Percentiles rank a stretch among this genome's conserved stretches.
Evolutionary conservation across 92 coral and sea anemone species (phyloP).

Genomic region (Zoanthus sansibaricus): DNA sequence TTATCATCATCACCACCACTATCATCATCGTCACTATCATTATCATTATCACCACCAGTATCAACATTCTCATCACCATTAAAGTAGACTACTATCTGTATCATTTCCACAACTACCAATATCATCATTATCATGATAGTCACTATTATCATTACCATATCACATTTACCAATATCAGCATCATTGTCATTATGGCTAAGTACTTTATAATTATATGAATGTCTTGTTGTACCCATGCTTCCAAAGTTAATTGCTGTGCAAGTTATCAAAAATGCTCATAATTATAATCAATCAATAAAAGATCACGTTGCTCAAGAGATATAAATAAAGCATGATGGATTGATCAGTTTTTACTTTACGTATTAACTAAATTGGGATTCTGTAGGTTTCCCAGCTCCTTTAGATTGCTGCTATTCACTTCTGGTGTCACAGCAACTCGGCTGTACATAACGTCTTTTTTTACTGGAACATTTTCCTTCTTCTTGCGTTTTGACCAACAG

Average conservation of each 20-base stretch:
- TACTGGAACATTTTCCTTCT: conserved; percentile 47
- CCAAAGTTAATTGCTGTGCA: too few relatives aligned
- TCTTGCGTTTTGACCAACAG: conserved; percentile 76
- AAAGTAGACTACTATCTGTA: not conserved
- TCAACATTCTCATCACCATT: not conserved
- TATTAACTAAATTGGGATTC: conserved; percentile 11
- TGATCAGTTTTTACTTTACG: not conserved
- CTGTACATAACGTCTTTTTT: conserved; percentile 59
- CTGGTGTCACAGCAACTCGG: conserved; percentile 66
- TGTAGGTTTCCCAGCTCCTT: conserved; percentile 65
- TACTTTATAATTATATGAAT: too few relatives aligned
- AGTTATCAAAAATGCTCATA: too few relatives aligned
- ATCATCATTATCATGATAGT: not conserved
- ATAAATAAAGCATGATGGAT: not conserved
- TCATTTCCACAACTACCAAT: not conserved
- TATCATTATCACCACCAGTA: not conserved
- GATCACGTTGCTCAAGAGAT: too few relatives aligned
- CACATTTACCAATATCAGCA: not conserved
- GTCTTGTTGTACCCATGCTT: too few relatives aligned
- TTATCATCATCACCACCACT: not conserved
- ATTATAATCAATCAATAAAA: too few relatives aligned
- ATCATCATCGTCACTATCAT: not conserved
- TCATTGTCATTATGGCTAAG: too few relatives aligned
- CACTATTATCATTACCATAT: not conserved
- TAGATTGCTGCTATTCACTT: conserved; percentile 60